Base-by-base conservation (phyloP, 2,113 vertebrate species). In the Zapornia atra region DNA sequence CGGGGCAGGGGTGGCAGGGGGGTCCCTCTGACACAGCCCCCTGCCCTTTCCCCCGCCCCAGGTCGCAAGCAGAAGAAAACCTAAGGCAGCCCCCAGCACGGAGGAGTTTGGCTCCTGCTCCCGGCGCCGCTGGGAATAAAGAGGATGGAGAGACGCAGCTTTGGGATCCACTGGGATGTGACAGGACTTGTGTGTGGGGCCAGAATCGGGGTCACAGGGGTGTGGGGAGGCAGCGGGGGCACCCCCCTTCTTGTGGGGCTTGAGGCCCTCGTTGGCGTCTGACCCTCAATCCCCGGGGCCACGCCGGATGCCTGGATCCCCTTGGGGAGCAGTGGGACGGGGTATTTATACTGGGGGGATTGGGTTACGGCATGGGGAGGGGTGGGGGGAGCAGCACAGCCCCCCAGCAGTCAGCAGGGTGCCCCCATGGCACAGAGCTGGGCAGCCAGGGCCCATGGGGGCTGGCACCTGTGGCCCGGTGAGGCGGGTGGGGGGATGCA, bases 1-100 rank as follows among this genome's bases (percentile, higher is more conserved):
- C 0, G 1, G 51, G 16, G 13, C 8, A 7, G 53, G 38, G 29
- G 22, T 11, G 6, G 3, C 21, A 19, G 31, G 15, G 12, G 11
- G 11, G 40, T 19, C 33, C 40, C 1, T 10, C 44, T 40, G 4
- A 33, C 14, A 24, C 20, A 50, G 20, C 2, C 6, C 4, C 21
- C 4, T 7, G 11, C 25, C 3, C 15, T 10, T 26, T 25, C 40
- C 34, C 21, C 53, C 18, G 7, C 50, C 50, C 46, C 51, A 98
- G 98, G 98, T 80, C 98, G 98, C 69, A 97, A 98, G 92, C 97
- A 98, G 96, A 98, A 98, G 95, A 98, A 98, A 82, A 97, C 96
- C 92, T 98, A n/a, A 72, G 0, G 1, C 5, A 12, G 20, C 11
- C 20, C 9, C 3, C 28, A 0, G 20, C n/a, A 26, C 2, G 0